These are phyloP conservation scores for Lethrus apterus DNA, from an alignment of 1,140 invertebrate species.

Conservation along the genomic window DNA sequence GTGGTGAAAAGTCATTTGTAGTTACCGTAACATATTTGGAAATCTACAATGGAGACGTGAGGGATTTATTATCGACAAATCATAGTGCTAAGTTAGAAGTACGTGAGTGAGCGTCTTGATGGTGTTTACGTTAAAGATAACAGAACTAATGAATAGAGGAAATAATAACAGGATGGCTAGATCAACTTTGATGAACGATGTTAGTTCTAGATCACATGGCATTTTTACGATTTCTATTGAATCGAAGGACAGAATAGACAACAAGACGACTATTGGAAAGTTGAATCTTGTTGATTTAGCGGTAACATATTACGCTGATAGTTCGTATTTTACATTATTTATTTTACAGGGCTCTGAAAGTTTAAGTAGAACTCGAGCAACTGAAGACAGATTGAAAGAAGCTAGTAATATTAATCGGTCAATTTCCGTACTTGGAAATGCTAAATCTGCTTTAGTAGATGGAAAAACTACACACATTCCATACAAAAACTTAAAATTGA, in stretches of 20 bases:
- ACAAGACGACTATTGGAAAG: conserved; percentile 64
- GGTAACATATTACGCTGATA: no score
- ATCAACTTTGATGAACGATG: conserved; percentile 98
- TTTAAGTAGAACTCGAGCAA: conserved; percentile 86
- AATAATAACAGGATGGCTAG: conserved; percentile 78
- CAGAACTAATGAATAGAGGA: conserved; percentile 83
- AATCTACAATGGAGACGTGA: conserved; percentile 92
- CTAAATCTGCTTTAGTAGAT: conserved; percentile 91
- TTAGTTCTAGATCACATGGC: conserved; percentile 95
- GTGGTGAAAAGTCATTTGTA: conserved; percentile 73
- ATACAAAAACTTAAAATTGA: conserved; percentile 91
- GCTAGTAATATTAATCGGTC: conserved; percentile 95
- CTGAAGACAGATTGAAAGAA: conserved; percentile 82
- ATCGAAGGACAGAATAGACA: conserved; percentile 73
- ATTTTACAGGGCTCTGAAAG: conserved; percentile 65
- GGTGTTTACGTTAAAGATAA: conserved; percentile 95
- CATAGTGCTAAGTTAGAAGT: conserved; percentile 61
- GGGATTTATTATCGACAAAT: conserved; percentile 82
- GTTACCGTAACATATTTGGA: conserved; percentile 91
- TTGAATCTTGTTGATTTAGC: conserved; percentile 69
- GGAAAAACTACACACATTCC: conserved; percentile 91
- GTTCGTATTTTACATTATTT: conserved; percentile 5
- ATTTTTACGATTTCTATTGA: conserved; percentile 98
- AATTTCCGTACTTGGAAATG: conserved; percentile 87
- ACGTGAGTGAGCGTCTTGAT: conserved; percentile 70